These are phyloP conservation scores for Nemopilema nomurai DNA, from an alignment of 30 jellyfish, hydroid and myxozoan species.

Conservation along the genomic window DNA sequence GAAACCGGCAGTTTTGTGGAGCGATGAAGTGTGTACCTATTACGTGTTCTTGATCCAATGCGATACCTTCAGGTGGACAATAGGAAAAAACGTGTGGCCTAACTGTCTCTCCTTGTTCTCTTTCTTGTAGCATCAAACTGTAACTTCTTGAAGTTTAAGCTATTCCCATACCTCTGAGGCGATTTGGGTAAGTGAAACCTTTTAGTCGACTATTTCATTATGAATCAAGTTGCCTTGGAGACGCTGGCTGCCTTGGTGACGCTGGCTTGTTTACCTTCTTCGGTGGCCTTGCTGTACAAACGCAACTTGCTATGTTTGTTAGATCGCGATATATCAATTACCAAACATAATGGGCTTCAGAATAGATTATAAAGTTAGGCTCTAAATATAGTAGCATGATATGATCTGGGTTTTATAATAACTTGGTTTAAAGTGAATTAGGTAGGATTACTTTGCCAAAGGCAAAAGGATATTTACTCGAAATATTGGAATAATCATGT, in stretches of 20 bases:
- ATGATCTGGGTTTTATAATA: not conserved
- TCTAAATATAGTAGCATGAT: not conserved
- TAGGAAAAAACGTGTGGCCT: no score
- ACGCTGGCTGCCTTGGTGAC: not conserved
- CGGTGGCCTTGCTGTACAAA: not conserved
- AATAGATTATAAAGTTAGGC: not conserved
- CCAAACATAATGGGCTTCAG: not conserved
- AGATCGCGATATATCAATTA: not conserved
- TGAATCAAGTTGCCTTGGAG: not conserved
- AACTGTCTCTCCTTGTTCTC: no score
- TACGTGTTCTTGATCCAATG: no score
- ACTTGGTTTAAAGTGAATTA: not conserved
- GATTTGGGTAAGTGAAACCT: no score
- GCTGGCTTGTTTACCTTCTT: not conserved
- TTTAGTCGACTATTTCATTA: no score
- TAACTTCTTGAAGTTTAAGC: no score
- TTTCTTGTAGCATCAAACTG: no score
- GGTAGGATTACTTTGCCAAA: not conserved
- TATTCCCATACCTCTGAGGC: no score
- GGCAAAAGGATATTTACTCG: not conserved
- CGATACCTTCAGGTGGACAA: no score
- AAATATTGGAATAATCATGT: not conserved
- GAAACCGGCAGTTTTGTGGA: no score
- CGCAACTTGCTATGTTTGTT: not conserved
- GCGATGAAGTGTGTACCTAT: no score